Evolutionary conservation across 2,113 vertebrate genomes (phyloP).

Genomic region (Orcinus orca): DNA sequence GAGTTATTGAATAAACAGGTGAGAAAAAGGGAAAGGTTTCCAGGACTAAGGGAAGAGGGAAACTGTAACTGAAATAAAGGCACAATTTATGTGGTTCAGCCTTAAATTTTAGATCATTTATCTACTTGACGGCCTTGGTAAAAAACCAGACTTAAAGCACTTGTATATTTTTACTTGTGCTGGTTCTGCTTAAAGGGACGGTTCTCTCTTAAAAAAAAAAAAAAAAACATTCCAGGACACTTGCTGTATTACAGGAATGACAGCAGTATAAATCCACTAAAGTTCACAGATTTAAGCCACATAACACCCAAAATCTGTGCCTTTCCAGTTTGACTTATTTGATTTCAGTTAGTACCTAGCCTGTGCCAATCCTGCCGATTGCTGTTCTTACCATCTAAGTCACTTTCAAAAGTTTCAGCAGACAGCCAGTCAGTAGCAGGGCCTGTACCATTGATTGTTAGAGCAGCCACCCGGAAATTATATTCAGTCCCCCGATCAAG

Average conservation of each 20-base stretch:
- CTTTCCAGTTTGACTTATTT: not conserved
- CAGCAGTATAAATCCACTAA: accelerated
- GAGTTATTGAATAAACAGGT: not conserved
- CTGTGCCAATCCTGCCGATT: not conserved
- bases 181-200: not conserved
- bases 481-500: constrained; percentile 96
- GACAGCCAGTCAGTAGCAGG: constrained; percentile 93
- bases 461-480: constrained; percentile 92
- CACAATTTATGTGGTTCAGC: not conserved
- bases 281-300: not conserved
- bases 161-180: not conserved
- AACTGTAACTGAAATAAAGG: not conserved
- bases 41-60: not conserved
- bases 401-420: constrained; percentile 96
- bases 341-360: not conserved
- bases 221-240: not conserved
- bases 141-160: not conserved
- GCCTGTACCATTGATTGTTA: constrained; percentile 94
- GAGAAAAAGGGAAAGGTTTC: not conserved
- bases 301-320: not conserved
- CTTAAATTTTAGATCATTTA: not conserved
- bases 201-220: not conserved
- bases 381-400: constrained; percentile 91
- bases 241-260: not conserved
- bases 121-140: not conserved